phyloP scores from a whole-genome alignment of 1,140 invertebrate genomes.

The Alviniconcha marisindica region DNA sequence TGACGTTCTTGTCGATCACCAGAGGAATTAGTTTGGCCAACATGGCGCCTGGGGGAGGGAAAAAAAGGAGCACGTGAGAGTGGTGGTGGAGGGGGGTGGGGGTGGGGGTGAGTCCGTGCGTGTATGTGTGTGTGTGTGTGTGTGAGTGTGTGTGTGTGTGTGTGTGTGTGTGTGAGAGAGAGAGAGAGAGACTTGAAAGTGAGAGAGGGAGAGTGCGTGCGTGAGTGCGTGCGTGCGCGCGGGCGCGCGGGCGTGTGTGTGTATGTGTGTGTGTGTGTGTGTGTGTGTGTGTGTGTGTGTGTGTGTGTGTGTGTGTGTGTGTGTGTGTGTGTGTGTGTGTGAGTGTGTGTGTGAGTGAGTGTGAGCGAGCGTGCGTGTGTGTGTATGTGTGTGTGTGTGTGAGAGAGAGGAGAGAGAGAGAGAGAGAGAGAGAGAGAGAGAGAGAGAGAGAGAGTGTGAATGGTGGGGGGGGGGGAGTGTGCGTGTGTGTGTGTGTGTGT shows the following conservation, averaged over 20 bases:
- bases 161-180: neutral
- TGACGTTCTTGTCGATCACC: conserved; percentile 29
- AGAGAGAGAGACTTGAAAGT: no score
- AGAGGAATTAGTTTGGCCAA: conserved; percentile 30
- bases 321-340: neutral
- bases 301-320: no score
- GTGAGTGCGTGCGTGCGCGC: neutral
- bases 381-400: neutral
- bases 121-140: no score
- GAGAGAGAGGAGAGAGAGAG: no score
- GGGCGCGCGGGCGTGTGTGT: neutral
- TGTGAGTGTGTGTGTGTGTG: no score
- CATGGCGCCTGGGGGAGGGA: conserved; percentile 14
- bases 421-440: no score
- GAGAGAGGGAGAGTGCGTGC: neutral
- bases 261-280: neutral
- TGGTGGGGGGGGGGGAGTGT: neutral
- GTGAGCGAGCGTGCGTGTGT: neutral
- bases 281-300: no score
- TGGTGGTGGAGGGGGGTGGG: no score
- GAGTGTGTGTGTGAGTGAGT: no score
- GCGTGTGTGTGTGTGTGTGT: no score
- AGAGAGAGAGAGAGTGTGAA: neutral
- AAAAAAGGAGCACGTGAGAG: neutral
- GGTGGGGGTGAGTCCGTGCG: no score